These are phyloP conservation scores for Tetragonula clypearis DNA, from an alignment of 1,140 invertebrate genomes.

Conservation along the genomic window DNA sequence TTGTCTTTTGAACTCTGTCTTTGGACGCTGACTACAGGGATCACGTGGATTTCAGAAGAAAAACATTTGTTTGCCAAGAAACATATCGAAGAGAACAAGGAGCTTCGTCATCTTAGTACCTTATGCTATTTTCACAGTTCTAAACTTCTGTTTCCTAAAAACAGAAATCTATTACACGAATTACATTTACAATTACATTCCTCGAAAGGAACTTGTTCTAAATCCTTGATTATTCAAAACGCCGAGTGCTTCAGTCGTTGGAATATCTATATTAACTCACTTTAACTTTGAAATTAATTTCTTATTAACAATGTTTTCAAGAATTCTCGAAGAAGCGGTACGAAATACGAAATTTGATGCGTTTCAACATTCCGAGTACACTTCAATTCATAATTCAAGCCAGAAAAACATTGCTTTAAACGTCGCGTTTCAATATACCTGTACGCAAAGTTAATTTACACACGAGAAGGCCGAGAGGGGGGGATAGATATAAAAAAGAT, in stretches of 20 bases:
- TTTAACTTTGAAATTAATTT: background rate
- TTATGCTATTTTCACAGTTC: background rate
- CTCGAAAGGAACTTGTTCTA: no score
- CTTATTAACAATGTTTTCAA: no score
- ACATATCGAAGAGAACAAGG: background rate
- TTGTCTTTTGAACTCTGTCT: constrained; percentile 15
- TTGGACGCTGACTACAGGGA: background rate
- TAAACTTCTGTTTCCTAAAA: no score
- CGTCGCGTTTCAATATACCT: background rate
- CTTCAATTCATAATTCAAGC: background rate
- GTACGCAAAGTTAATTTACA: background rate
- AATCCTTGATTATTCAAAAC: no score
- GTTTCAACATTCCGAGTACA: background rate
- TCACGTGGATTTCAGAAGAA: constrained; percentile 10
- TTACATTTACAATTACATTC: no score
- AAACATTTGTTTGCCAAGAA: background rate
- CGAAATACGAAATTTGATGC: background rate
- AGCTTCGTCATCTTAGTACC: background rate
- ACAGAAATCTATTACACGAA: no score
- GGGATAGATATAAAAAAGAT: background rate
- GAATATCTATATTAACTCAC: background rate
- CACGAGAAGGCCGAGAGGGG: background rate
- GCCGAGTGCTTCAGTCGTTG: no score
- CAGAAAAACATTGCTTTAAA: background rate
- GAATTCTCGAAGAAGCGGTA: background rate